phyloP scores from a whole-genome alignment of 1,140 invertebrate genomes.

The Philopotamus ludificatus region DNA sequence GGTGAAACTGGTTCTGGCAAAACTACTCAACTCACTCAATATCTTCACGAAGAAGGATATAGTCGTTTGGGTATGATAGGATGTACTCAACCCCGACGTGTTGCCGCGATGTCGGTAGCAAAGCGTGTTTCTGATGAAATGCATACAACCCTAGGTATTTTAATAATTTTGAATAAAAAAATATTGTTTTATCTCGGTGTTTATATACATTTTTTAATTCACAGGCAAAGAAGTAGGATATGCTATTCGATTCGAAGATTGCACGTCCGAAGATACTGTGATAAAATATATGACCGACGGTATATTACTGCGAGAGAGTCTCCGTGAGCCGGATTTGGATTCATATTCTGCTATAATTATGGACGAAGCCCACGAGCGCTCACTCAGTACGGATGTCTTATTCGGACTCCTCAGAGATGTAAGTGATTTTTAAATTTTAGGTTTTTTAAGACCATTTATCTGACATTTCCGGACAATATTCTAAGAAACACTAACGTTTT shows the following conservation, averaged over 20 bases:
- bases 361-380: conserved; percentile 99
- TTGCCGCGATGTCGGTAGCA: conserved; percentile 99
- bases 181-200: conserved; percentile 17
- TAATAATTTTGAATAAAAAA: neutral
- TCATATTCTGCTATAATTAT: conserved; percentile 96
- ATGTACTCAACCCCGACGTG: conserved; percentile 90
- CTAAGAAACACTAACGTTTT: neutral
- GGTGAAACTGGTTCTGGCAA: conserved; percentile 99
- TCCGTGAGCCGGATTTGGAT: conserved; percentile 93
- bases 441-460: neutral
- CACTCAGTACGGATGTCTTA: conserved; percentile 95
- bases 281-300: conserved; percentile 99
- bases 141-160: conserved; percentile 75
- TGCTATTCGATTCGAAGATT: conserved; percentile 99
- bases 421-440: conserved; percentile 46
- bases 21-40: conserved; percentile 98
- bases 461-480: no score
- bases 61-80: conserved; percentile 92
- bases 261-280: conserved; percentile 92
- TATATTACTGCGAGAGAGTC: conserved; percentile 92
- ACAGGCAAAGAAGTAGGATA: conserved; percentile 91
- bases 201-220: conserved; percentile 7
- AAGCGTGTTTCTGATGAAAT: conserved; percentile 99
- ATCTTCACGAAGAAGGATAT: conserved; percentile 97
- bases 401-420: conserved; percentile 95